A percentile compares a stretch with the other conserved stretches of the same genome.
These are phyloP conservation scores for Micropoecilia bifurca DNA, from an alignment of 2,797 vertebrate genomes.

Conservation along the genomic window DNA sequence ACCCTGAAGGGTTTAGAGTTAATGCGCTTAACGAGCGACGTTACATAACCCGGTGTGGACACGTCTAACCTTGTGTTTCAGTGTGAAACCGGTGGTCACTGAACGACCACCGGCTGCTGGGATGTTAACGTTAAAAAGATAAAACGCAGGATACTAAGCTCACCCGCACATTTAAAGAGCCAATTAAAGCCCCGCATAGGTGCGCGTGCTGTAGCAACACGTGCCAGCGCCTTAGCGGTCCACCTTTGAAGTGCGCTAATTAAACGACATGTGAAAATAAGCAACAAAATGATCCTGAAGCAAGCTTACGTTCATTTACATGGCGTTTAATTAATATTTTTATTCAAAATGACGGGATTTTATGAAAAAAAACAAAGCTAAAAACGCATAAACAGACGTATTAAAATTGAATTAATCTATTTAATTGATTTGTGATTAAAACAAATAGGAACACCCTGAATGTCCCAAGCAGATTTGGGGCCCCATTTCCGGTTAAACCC, in stretches of 20 bases:
- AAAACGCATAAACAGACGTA: not conserved
- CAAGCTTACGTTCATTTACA: not conserved
- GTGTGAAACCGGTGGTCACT: too few species aligned
- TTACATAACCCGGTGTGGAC: constrained; percentile 55
- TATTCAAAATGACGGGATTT: not conserved
- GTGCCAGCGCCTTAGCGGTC: not conserved
- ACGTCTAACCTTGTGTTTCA: not conserved
- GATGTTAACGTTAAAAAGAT: not conserved
- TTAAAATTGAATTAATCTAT: not conserved
- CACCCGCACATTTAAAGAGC: not conserved
- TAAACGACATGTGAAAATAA: not conserved
- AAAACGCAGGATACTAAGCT: not conserved
- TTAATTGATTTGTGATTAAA: not conserved
- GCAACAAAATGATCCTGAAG: not conserved
- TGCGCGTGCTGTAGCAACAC: not conserved
- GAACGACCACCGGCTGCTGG: not conserved
- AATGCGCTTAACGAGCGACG: constrained; percentile 53
- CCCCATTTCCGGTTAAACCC: not conserved
- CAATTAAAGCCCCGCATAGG: constrained; percentile 9
- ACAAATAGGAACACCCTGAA: not conserved
- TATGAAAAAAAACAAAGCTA: not conserved
- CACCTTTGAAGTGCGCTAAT: not conserved
- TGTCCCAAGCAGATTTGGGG: not conserved
- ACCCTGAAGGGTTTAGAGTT: constrained; percentile 31
- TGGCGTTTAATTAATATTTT: not conserved